Percentiles rank a stretch among this genome's conserved stretches.
Evolutionary conservation across 1,140 invertebrate species (phyloP).

Genomic region (Sycobia sp.): DNA sequence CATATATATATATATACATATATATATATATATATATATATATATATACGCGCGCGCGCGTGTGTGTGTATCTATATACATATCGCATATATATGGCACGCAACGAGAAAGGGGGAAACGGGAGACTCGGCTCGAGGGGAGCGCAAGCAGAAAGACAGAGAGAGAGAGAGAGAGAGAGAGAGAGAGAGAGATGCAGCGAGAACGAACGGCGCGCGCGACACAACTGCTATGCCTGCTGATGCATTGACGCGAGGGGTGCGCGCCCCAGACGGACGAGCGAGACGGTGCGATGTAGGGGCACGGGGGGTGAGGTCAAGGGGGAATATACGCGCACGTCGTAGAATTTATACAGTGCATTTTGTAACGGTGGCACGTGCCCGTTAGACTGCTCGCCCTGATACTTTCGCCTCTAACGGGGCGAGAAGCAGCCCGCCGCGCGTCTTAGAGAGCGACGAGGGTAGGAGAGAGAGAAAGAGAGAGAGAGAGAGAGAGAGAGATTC

Average conservation of each 20-base stretch:
- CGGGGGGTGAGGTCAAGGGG: too few relatives aligned
- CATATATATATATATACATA: too few relatives aligned
- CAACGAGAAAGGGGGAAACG: constrained; percentile 1
- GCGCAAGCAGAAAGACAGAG: background rate
- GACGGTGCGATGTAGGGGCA: background rate
- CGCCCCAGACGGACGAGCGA: background rate
- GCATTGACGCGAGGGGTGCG: background rate
- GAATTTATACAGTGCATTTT: constrained; percentile 37
- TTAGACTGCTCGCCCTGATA: constrained; percentile 29
- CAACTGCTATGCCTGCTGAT: constrained; percentile 12
- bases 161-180: constrained; percentile 4
- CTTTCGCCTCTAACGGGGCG: constrained; percentile 12
- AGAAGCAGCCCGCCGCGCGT: background rate
- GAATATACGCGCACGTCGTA: too few relatives aligned
- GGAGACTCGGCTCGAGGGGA: constrained; percentile 1
- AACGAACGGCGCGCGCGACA: background rate
- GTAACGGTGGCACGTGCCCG: constrained; percentile 50
- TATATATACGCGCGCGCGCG: too few relatives aligned
- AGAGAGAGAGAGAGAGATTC: background rate
- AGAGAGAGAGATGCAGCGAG: background rate
- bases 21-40: too few relatives aligned
- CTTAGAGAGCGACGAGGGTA: too few relatives aligned
- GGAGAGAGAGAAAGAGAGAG: background rate
- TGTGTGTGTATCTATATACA: too few relatives aligned
- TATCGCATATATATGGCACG: too few relatives aligned